Evolutionary conservation across 1,140 invertebrate genomes (phyloP).

Genomic region (Copidosoma floridanum): DNA sequence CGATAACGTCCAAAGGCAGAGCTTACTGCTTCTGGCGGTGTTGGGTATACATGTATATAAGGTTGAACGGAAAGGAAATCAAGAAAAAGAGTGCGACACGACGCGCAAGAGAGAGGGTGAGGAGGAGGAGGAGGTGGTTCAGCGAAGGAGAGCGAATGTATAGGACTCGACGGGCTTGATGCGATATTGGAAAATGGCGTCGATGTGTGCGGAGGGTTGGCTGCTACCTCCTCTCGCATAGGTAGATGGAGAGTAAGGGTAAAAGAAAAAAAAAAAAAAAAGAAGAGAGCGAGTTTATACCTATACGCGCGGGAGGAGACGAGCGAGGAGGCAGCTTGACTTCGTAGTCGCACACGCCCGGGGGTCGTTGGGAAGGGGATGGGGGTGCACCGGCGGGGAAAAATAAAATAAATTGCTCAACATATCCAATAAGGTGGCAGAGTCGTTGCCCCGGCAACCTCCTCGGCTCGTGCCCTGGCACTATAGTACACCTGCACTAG

Average conservation of each 20-base stretch:
- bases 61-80: slow-evolving; percentile 9
- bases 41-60: too few species aligned
- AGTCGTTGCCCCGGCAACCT: slow-evolving; percentile 55
- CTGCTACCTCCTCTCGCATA: slow-evolving; percentile 23
- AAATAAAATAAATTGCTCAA: slow-evolving; percentile 59
- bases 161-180: slow-evolving; percentile 38
- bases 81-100: slow-evolving; percentile 15
- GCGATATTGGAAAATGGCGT: slow-evolving; percentile 56
- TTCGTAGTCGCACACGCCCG: slow-evolving; percentile 13
- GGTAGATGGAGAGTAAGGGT: slow-evolving; percentile 29
- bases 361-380: slow-evolving; percentile 18
- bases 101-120: not conserved
- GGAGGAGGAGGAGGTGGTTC: slow-evolving; percentile 7
- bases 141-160: not conserved
- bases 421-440: slow-evolving; percentile 57
- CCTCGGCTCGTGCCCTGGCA: slow-evolving; percentile 35
- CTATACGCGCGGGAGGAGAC: not conserved
- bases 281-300: not conserved
- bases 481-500: not conserved
- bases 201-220: slow-evolving; percentile 48
- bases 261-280: slow-evolving; percentile 21
- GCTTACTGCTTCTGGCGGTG: not conserved
- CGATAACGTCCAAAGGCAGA: slow-evolving; percentile 3
- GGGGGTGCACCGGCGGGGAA: slow-evolving; percentile 52
- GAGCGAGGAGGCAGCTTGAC: slow-evolving; percentile 33